These are phyloP conservation scores for Tipula helvola DNA, from an alignment of 2,888 invertebrate species.

Conservation along the genomic window DNA sequence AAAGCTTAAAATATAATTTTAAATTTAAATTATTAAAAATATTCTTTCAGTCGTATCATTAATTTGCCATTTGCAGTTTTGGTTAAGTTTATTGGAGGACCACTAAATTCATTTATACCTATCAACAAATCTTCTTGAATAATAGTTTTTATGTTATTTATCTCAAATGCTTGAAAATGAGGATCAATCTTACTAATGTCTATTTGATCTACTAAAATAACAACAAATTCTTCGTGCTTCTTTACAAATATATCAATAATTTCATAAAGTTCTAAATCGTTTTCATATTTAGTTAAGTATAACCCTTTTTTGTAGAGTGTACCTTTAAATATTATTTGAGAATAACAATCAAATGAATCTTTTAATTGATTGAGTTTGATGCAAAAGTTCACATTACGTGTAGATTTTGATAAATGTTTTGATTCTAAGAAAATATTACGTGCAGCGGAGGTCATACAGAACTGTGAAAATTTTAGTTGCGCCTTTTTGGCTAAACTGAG, in stretches of 20 bases:
- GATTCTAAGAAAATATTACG: not conserved
- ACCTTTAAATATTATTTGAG: not conserved
- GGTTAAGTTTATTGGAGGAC: not conserved
- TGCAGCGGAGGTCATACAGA: not conserved
- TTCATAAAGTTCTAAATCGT: too few species aligned
- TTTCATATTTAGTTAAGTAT: too few species aligned
- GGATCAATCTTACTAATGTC: not conserved
- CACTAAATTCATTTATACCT: not conserved
- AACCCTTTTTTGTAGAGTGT: not conserved
- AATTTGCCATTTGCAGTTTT: not conserved
- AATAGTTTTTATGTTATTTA: not conserved
- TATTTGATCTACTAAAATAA: not conserved
- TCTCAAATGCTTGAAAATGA: not conserved
- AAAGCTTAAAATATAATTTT: too few species aligned
- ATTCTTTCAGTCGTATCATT: too few species aligned
- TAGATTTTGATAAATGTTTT: not conserved
- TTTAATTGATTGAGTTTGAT: not conserved
- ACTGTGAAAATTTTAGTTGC: not conserved
- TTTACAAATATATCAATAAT: too few species aligned
- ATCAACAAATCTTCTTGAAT: too few species aligned
- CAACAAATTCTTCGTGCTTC: too few species aligned
- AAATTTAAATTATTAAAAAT: too few species aligned
- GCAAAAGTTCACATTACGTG: not conserved
- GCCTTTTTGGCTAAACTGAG: not conserved
- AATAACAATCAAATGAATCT: not conserved